phyloP scores from a whole-genome alignment of 2,888 invertebrate genomes.

The Scotopteryx bipunctaria region DNA sequence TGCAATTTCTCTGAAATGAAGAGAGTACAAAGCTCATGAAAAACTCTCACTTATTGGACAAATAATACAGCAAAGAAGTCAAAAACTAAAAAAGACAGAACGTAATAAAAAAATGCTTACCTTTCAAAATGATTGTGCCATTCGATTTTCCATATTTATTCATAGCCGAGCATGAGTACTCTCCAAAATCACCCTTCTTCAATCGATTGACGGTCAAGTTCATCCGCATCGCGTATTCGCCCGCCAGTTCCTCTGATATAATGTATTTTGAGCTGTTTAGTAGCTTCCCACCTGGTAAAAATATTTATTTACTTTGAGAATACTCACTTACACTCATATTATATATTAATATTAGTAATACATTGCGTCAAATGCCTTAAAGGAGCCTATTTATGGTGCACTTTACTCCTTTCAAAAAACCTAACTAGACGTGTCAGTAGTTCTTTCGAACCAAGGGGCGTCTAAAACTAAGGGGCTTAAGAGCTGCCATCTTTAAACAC shows the following conservation, averaged over 20 bases:
- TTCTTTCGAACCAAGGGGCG: too few species aligned
- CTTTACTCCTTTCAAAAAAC: too few species aligned
- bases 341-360: too few species aligned
- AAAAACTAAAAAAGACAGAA: not conserved
- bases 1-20: too few species aligned
- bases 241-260: slow-evolving; percentile 88
- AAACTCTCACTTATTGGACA: too few species aligned
- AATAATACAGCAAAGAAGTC: not conserved
- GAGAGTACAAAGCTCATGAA: too few species aligned
- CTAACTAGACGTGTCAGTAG: too few species aligned
- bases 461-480: too few species aligned
- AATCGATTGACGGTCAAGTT: slow-evolving; percentile 91
- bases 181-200: slow-evolving; percentile 89
- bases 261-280: slow-evolving; percentile 89
- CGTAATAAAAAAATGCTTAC: slow-evolving; percentile 70
- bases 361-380: too few species aligned
- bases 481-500: too few species aligned
- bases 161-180: slow-evolving; percentile 90
- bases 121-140: slow-evolving; percentile 90
- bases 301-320: not conserved
- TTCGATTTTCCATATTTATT: slow-evolving; percentile 92
- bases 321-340: not conserved
- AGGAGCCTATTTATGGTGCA: too few species aligned
- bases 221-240: slow-evolving; percentile 90
- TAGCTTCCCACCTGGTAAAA: slow-evolving; percentile 86